Conservation (phyloP, 2,888 invertebrate genomes). For the Idaea straminata region DNA sequence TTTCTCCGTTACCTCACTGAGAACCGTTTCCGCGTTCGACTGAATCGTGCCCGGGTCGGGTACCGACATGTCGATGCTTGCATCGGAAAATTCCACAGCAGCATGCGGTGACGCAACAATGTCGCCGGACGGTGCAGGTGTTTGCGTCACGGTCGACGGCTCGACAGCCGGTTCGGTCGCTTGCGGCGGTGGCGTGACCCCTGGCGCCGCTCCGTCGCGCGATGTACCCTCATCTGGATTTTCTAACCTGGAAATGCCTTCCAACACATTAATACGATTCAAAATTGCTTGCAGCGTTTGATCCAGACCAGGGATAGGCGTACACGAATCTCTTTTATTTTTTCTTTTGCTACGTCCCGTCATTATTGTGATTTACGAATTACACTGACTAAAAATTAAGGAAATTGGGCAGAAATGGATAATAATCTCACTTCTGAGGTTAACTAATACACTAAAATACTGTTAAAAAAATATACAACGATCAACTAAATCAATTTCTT, state of each 20-base stretch:
- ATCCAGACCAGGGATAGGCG: background rate
- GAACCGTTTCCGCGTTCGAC: background rate
- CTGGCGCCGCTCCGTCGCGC: background rate
- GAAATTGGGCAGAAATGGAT: background rate
- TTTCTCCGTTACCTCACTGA: background rate
- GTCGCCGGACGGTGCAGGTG: background rate
- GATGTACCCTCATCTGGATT: background rate
- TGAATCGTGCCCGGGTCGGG: background rate
- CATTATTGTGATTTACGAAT: background rate
- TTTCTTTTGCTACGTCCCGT: background rate
- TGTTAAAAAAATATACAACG: too few relatives aligned
- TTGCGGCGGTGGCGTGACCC: background rate
- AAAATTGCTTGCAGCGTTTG: background rate
- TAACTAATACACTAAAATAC: background rate
- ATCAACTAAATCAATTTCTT: too few relatives aligned
- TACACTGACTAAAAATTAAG: background rate
- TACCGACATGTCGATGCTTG: background rate
- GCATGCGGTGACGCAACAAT: background rate
- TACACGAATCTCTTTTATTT: too few relatives aligned
- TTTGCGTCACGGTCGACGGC: background rate
- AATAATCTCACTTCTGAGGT: background rate
- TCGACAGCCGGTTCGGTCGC: background rate
- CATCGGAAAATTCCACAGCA: background rate
- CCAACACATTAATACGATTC: background rate
- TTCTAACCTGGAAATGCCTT: background rate